These are phyloP conservation scores for Trichomalopsis sarcophagae DNA, from an alignment of 1,140 invertebrate genomes.

Conservation along the genomic window DNA sequence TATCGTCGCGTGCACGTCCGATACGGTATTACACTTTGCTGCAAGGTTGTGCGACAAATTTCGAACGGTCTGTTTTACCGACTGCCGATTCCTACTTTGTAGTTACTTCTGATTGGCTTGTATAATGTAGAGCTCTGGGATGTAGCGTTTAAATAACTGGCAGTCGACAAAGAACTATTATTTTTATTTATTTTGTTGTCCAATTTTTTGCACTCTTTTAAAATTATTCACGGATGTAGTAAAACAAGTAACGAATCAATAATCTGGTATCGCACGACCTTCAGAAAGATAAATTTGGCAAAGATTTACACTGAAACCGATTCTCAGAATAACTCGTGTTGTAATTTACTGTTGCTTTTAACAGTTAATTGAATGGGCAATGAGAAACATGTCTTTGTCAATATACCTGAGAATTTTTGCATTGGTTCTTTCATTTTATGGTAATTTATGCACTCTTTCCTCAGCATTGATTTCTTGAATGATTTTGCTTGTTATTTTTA, in stretches of 20 bases:
- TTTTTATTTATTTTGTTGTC: too few relatives aligned
- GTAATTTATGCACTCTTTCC: constrained; percentile 28
- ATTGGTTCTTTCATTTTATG: constrained; percentile 44
- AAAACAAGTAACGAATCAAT: neutral
- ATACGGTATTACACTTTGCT: neutral
- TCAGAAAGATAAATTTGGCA: neutral
- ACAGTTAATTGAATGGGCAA: neutral
- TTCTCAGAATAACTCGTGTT: too few relatives aligned
- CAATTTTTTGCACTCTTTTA: too few relatives aligned
- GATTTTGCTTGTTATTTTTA: constrained; percentile 13
- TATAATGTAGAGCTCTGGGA: too few relatives aligned
- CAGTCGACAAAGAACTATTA: too few relatives aligned
- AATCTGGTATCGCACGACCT: neutral
- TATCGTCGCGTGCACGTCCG: constrained; percentile 9
- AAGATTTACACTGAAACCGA: neutral
- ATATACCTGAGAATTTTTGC: constrained; percentile 14
- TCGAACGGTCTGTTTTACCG: neutral
- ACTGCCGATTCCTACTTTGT: too few relatives aligned
- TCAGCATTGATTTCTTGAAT: constrained; percentile 21
- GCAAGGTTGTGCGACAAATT: neutral
- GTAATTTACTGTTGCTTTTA: neutral
- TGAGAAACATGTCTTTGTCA: constrained; percentile 4
- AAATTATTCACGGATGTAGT: too few relatives aligned
- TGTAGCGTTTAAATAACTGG: too few relatives aligned
- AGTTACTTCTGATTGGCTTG: too few relatives aligned